These are phyloP conservation scores for Pitta sordida DNA, from an alignment of 2,113 vertebrate genomes.

Conservation along the genomic window DNA sequence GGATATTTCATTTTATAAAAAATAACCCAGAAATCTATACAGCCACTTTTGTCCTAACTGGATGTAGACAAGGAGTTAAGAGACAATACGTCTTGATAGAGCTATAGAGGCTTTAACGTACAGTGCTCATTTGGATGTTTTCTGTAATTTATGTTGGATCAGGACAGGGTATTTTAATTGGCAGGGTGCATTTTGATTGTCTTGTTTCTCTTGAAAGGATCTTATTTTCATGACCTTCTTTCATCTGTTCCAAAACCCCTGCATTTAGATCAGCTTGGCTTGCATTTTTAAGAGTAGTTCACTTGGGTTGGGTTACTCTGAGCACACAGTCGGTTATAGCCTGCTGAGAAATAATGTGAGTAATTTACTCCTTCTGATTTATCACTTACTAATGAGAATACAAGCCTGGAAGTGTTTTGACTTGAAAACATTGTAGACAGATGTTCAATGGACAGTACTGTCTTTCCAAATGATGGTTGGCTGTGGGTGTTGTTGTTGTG, in stretches of 20 bases:
- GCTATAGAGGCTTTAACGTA: not conserved
- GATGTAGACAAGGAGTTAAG: not conserved
- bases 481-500: not conserved
- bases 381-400: not conserved
- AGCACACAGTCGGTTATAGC: not conserved
- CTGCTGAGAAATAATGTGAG: not conserved
- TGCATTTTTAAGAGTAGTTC: not conserved
- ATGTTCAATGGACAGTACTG: not conserved
- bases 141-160: not conserved
- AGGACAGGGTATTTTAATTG: not conserved
- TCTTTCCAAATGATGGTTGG: not conserved
- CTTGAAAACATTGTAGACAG: not conserved
- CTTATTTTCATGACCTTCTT: not conserved
- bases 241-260: not conserved
- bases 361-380: not conserved
- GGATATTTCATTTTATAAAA: not conserved
- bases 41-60: not conserved
- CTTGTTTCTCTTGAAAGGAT: not conserved
- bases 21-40: not conserved
- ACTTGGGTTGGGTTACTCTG: not conserved
- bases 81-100: not conserved
- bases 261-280: constrained; percentile 16
- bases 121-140: not conserved
- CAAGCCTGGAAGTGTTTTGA: not conserved
- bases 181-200: not conserved